Conservation (phyloP, 2,113 vertebrate genomes). For the Sisor rabdophorus region DNA sequence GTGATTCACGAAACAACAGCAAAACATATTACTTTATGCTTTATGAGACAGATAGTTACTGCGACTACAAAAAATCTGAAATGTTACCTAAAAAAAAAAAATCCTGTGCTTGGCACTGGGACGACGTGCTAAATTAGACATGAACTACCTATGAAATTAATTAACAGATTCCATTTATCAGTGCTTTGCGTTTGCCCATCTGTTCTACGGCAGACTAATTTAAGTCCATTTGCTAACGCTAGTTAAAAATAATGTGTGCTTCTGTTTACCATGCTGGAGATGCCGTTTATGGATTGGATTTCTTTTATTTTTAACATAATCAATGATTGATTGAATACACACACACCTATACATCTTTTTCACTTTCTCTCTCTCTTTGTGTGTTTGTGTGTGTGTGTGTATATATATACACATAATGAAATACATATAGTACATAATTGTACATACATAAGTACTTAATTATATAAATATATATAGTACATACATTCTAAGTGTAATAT, state of each 20-base stretch:
- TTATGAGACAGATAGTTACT: slow-evolving; percentile 7
- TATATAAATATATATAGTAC: too few relatives aligned
- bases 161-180: slow-evolving; percentile 30
- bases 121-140: slow-evolving; percentile 24
- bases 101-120: slow-evolving; percentile 9
- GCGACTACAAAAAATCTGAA: not conserved
- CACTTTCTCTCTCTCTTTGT: too few relatives aligned
- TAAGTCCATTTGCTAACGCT: slow-evolving; percentile 21
- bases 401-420: too few relatives aligned
- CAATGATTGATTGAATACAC: slow-evolving; percentile 17
- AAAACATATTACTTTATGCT: slow-evolving; percentile 52
- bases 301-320: not conserved
- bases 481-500: not conserved
- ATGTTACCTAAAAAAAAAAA: not conserved
- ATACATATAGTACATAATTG: too few relatives aligned
- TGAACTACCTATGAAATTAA: slow-evolving; percentile 24
- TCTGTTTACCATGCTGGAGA: slow-evolving; percentile 11
- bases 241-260: slow-evolving; percentile 26
- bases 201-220: slow-evolving; percentile 27
- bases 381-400: too few relatives aligned
- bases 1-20: slow-evolving; percentile 59
- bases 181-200: slow-evolving; percentile 20
- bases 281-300: not conserved
- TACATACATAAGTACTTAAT: too few relatives aligned
- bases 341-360: too few relatives aligned